phyloP scores from a whole-genome alignment of 2,888 invertebrate genomes.

The Tinea pellionella region DNA sequence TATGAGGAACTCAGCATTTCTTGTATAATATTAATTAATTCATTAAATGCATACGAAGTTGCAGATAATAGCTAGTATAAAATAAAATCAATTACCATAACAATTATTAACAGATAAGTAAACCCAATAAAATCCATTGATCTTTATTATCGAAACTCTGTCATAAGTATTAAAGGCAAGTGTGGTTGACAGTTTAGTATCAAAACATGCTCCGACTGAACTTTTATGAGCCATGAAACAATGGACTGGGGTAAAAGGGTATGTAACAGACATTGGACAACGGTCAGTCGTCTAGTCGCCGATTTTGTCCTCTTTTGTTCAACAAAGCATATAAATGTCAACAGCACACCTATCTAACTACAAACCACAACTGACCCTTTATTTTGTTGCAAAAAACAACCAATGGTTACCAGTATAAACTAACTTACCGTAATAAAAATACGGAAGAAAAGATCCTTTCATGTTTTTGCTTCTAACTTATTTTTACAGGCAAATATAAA shows the following conservation, averaged over 20 bases:
- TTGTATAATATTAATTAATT: no score
- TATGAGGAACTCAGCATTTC: no score
- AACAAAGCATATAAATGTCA: slow-evolving; percentile 39
- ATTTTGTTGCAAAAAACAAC: not conserved
- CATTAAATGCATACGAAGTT: no score
- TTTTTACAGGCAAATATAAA: no score
- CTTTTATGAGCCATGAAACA: slow-evolving; percentile 12
- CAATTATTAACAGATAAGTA: not conserved
- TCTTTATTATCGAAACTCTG: not conserved
- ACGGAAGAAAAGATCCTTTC: no score
- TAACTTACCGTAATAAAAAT: not conserved
- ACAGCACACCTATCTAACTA: slow-evolving; percentile 24
- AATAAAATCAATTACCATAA: not conserved
- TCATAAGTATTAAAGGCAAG: not conserved
- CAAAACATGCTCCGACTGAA: not conserved
- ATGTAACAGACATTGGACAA: not conserved
- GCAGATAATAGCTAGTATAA: no score
- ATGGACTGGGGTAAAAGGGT: slow-evolving; percentile 2
- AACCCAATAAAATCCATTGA: not conserved
- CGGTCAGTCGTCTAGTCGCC: not conserved
- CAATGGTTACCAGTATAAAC: not conserved
- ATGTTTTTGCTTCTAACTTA: no score
- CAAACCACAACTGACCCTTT: slow-evolving; percentile 2
- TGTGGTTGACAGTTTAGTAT: slow-evolving; percentile 6
- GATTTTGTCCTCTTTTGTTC: slow-evolving; percentile 7